Evolutionary conservation across 2,113 vertebrate species (phyloP), one percentile per base, ranked within the genome.

Genomic region (western clawed frog (Xenopus tropicalis)): DNA sequence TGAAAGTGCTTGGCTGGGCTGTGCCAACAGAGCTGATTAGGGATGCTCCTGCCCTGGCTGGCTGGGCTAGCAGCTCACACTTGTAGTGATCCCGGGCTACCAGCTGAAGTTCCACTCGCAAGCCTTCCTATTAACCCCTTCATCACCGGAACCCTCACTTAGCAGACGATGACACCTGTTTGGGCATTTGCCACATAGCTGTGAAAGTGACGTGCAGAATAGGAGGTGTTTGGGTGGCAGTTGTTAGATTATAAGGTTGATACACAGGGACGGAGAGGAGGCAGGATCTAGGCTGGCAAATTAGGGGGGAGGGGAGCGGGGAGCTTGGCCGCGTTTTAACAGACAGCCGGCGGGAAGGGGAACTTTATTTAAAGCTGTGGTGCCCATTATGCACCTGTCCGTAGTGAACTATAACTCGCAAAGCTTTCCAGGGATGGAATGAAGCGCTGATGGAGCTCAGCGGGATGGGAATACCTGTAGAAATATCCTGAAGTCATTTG

Each of bases 201-300:
- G 69, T 17, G 17, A 67, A 24, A 37, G 54, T 19, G 29, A 74
- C 25, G 52, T 48, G 63, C n/a, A 21, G 71, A 14, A 25, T 20
- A 59, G 78, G 82, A 37, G 79, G 80, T 83, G 79, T 85, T 82
- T 73, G 16, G 67, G 74, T 54, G 66, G 78, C 83, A 43, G 25
- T 43, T 63, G 21, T 25, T 63, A 48, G 23, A 63, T 65, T 46
- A 69, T 22, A 56, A 51, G 61, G 48, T 9, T 65, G 64, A 21
- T 63, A 61, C 43, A 20, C 43, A 56, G 72, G 64, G 64, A 59
- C 64, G 61, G 64, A 13, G 19, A 16, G n/a, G 29, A 21, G 62
- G 19, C 25, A 37, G 42, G 62, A 21, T 25, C n/a, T 74, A 52
- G n/a, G 42, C 21, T 54, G 37, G 19, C 23, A 61, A 25, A 29